A percentile compares a stretch with the other conserved stretches of the same genome.
phyloP scores from a whole-genome alignment of 2,888 invertebrate genomes.

The Perdita meconis region DNA sequence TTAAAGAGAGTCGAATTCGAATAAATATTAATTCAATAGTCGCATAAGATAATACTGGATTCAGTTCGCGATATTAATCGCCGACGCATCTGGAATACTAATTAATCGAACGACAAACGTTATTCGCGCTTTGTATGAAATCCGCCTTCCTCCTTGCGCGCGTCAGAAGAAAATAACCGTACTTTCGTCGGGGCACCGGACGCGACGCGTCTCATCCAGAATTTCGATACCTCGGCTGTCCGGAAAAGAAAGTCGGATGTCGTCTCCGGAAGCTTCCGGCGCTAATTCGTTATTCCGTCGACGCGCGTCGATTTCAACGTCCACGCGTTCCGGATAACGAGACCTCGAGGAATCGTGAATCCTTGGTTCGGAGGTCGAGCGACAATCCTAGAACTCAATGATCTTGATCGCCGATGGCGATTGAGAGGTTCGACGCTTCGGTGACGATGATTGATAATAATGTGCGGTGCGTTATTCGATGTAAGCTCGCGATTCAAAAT shows the following conservation, averaged over 20 bases:
- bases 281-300: constrained; percentile 44
- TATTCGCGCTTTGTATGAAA: constrained; percentile 25
- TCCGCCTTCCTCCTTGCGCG: constrained; percentile 10
- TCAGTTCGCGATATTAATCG: constrained; percentile 26
- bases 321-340: constrained; percentile 34
- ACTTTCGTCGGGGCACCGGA: constrained; percentile 55
- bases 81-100: constrained; percentile 28
- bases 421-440: too few species aligned
- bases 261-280: constrained; percentile 47
- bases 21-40: background rate
- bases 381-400: too few species aligned
- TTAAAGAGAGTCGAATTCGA: background rate
- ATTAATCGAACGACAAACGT: constrained; percentile 13
- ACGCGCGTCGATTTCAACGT: constrained; percentile 45
- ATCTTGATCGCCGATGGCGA: too few species aligned
- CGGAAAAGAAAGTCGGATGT: constrained; percentile 64
- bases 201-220: constrained; percentile 46
- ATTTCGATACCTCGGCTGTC: constrained; percentile 58
- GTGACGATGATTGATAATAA: too few species aligned
- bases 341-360: constrained; percentile 5
- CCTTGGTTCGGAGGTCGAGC: too few species aligned
- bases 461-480: too few species aligned
- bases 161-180: constrained; percentile 49
- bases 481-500: too few species aligned
- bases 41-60: background rate